Conservation (phyloP, 2,113 vertebrate genomes). For the Ictalurus punctatus region DNA sequence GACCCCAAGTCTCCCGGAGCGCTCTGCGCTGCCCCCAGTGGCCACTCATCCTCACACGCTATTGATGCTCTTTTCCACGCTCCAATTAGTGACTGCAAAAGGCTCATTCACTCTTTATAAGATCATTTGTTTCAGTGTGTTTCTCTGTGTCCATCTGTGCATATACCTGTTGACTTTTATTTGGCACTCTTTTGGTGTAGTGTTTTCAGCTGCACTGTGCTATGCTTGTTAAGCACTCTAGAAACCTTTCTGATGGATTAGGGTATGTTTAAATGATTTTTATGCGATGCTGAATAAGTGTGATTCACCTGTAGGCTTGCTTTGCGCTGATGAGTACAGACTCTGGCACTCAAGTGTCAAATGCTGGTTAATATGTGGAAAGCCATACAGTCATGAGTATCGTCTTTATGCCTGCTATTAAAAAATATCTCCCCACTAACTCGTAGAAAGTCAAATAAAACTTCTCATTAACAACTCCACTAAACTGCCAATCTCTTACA, state of each 20-base stretch:
- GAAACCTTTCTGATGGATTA: not conserved
- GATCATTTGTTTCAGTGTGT: slow-evolving; percentile 33
- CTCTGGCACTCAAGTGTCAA: slow-evolving; percentile 19
- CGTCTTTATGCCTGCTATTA: slow-evolving; percentile 40
- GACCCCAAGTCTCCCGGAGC: slow-evolving; percentile 70
- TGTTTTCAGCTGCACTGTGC: not conserved
- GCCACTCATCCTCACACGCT: slow-evolving; percentile 50
- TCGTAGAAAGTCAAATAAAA: slow-evolving; percentile 43
- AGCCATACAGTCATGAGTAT: slow-evolving; percentile 31
- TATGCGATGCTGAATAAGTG: not conserved
- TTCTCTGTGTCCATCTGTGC: not conserved
- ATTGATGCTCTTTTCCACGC: slow-evolving; percentile 53
- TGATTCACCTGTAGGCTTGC: slow-evolving; percentile 40
- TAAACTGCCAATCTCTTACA: slow-evolving; percentile 10
- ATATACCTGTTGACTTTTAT: slow-evolving; percentile 47
- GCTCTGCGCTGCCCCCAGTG: slow-evolving; percentile 55
- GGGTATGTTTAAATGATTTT: slow-evolving; percentile 5
- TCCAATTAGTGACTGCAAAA: slow-evolving; percentile 54
- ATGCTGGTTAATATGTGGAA: slow-evolving; percentile 46
- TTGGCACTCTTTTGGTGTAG: not conserved
- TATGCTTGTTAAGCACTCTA: not conserved
- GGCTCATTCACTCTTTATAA: slow-evolving; percentile 41
- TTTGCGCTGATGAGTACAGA: not conserved
- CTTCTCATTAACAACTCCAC: slow-evolving; percentile 38
- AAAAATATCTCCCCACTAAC: slow-evolving; percentile 26